phyloP scores from a whole-genome alignment of 2,113 vertebrate genomes.

The Paramisgurnus dabryanus region DNA sequence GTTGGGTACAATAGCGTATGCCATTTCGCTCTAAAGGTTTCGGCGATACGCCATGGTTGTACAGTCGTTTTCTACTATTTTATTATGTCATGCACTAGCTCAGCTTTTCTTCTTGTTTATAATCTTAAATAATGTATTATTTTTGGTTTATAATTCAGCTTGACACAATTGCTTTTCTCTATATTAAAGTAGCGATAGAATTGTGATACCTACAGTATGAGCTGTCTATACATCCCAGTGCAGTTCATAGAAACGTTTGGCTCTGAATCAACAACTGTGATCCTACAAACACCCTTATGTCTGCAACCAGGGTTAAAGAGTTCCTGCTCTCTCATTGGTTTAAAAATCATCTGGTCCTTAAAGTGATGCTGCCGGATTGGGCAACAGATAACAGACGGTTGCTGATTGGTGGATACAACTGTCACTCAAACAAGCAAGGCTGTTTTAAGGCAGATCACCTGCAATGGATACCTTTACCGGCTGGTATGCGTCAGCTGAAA shows the following conservation, averaged over 20 bases:
- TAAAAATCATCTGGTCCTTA: not conserved
- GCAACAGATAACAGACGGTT: not conserved
- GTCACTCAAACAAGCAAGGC: not conserved
- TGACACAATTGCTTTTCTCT: not conserved
- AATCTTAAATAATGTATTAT: not conserved
- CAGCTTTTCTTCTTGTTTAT: not conserved
- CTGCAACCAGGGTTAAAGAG: not conserved
- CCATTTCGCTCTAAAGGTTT: conserved; percentile 11
- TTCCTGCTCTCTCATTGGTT: not conserved
- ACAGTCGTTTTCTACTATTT: conserved; percentile 3
- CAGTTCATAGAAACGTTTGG: not conserved
- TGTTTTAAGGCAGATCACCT: conserved; percentile 11
- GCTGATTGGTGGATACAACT: not conserved
- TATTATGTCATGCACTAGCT: conserved; percentile 11
- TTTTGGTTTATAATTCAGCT: not conserved
- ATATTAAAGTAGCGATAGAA: conserved; percentile 8
- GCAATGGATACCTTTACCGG: conserved; percentile 23
- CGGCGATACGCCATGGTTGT: conserved; percentile 4
- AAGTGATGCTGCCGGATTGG: not conserved
- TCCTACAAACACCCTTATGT: conserved; percentile 17
- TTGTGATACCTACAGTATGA: not conserved
- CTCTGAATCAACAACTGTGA: not conserved
- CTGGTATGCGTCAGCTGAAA: conserved; percentile 12
- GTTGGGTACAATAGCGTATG: conserved; percentile 14
- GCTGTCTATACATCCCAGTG: conserved; percentile 9